Percentiles rank a stretch among this genome's conserved stretches.
These are phyloP conservation scores for Dromococcyx pavoninus DNA, from an alignment of 2,797 vertebrate species.

Conservation along the genomic window DNA sequence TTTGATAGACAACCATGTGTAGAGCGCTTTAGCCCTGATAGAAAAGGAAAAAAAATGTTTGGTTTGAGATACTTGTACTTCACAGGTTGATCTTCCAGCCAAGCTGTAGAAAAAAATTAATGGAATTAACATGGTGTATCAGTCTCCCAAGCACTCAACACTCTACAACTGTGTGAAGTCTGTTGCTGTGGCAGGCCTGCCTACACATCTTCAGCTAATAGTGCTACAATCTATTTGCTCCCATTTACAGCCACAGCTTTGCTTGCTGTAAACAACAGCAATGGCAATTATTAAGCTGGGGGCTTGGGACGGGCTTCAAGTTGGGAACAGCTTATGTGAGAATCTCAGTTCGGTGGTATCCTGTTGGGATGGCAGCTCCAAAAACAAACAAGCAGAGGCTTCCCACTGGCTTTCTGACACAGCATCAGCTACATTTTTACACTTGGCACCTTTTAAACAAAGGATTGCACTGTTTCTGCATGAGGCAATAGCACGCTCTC, in stretches of 20 bases:
- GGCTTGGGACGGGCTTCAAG: not conserved
- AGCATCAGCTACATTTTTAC: not conserved
- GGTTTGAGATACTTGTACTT: not conserved
- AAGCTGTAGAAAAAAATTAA: constrained; percentile 39
- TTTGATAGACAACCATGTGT: not conserved
- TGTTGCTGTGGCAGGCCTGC: constrained; percentile 6
- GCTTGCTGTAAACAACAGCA: not conserved
- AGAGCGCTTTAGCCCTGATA: not conserved
- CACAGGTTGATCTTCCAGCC: not conserved
- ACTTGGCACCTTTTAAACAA: not conserved
- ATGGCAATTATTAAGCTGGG: not conserved
- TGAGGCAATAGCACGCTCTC: not conserved
- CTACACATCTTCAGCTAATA: not conserved
- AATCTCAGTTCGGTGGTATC: not conserved
- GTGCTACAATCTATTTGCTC: not conserved
- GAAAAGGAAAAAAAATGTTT: not conserved
- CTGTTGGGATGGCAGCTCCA: not conserved
- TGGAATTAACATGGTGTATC: constrained; percentile 23
- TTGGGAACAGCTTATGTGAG: not conserved
- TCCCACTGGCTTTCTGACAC: not conserved
- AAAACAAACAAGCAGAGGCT: not conserved
- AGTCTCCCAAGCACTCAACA: not conserved
- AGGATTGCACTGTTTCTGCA: accelerated
- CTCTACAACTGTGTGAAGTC: not conserved
- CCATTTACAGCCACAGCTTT: not conserved